Percentiles rank a stretch among this genome's conserved stretches.
These are phyloP conservation scores for Linyphia triangularis DNA, from an alignment of 2,888 invertebrate species.

Conservation along the genomic window DNA sequence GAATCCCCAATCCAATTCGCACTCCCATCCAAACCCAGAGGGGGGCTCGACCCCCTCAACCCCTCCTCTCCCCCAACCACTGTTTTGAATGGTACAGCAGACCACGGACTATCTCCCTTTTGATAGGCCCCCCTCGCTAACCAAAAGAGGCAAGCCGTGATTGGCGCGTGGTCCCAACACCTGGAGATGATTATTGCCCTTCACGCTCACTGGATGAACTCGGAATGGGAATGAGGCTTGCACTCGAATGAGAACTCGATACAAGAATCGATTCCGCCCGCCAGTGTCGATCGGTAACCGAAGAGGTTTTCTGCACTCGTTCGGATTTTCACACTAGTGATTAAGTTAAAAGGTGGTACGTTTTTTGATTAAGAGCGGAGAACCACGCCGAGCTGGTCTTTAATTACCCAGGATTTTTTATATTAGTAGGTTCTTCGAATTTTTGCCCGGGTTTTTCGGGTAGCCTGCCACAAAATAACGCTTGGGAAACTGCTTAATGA, in stretches of 20 bases:
- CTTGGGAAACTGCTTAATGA: constrained; percentile 17
- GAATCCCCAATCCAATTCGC: neutral
- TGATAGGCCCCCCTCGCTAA: constrained; percentile 33
- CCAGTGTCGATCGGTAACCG: constrained; percentile 32
- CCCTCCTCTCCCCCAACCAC: neutral
- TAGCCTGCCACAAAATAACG: too few species aligned
- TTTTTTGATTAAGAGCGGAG: constrained; percentile 58
- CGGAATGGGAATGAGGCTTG: constrained; percentile 48
- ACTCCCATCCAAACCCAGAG: neutral
- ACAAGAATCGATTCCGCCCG: constrained; percentile 32
- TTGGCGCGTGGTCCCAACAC: constrained; percentile 72
- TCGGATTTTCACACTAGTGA: constrained; percentile 49
- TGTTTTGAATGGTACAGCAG: constrained; percentile 28
- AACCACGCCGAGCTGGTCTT: constrained; percentile 35
- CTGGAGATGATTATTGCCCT: constrained; percentile 74
- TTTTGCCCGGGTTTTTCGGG: constrained; percentile 14
- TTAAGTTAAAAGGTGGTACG: constrained; percentile 57
- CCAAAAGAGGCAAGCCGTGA: constrained; percentile 38
- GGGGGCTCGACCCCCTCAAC: neutral
- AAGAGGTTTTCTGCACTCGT: constrained; percentile 21
- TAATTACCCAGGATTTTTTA: constrained; percentile 41
- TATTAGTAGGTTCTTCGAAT: neutral
- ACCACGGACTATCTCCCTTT: constrained; percentile 44
- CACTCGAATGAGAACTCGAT: constrained; percentile 13
- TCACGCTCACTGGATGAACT: constrained; percentile 56